These are phyloP conservation scores for Tenthredo livida DNA, from an alignment of 2,888 invertebrate species.

Conservation along the genomic window DNA sequence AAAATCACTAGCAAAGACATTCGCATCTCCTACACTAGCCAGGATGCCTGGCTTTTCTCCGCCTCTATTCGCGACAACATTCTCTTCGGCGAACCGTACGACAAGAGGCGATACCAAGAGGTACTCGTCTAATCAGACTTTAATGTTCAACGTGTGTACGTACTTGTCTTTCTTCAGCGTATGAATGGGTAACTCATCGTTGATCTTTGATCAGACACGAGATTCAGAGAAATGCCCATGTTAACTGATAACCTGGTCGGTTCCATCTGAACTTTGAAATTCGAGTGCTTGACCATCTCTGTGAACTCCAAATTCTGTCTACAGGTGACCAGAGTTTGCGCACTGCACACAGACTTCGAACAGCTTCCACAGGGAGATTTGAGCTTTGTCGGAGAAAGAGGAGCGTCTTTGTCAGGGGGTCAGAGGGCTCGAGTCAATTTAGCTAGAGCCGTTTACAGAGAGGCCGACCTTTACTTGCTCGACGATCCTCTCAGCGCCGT, in stretches of 20 bases:
- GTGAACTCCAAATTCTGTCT: neutral
- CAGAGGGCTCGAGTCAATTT: slow-evolving; percentile 87
- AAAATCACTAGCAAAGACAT: slow-evolving; percentile 66
- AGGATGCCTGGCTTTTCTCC: slow-evolving; percentile 79
- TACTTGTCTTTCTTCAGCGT: neutral
- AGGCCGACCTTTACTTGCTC: slow-evolving; percentile 85
- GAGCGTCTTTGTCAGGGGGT: slow-evolving; percentile 86
- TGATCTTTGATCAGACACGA: neutral
- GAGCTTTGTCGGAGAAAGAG: slow-evolving; percentile 86
- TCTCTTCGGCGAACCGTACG: slow-evolving; percentile 88
- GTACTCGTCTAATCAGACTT: slow-evolving; percentile 68
- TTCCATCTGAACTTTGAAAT: neutral
- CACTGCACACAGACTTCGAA: slow-evolving; percentile 78
- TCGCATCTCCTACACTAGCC: slow-evolving; percentile 76
- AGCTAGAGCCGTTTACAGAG: slow-evolving; percentile 81
- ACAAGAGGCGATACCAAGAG: slow-evolving; percentile 81
- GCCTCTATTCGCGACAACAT: slow-evolving; percentile 91
- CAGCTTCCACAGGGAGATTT: slow-evolving; percentile 85
- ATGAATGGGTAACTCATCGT: neutral
- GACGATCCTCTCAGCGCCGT: slow-evolving; percentile 92
- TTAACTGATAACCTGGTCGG: slow-evolving; percentile 59
- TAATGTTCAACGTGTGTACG: neutral
- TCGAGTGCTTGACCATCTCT: neutral
- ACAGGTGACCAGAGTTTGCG: slow-evolving; percentile 75
- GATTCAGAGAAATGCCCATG: neutral